Conservation (phyloP, 2,113 vertebrate species). For the Vombatus ursinus region DNA sequence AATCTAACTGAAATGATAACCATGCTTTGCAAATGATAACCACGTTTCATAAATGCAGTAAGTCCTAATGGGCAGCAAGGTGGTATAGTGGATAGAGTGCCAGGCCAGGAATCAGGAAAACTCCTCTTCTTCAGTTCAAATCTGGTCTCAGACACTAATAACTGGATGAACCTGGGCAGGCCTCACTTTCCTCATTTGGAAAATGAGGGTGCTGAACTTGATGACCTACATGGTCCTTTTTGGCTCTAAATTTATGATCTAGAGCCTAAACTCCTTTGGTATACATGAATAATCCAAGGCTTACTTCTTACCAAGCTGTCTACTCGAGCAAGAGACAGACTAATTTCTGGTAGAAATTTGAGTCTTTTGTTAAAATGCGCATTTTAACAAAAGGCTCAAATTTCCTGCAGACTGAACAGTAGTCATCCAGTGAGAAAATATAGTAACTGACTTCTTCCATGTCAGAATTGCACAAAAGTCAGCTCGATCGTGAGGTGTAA, state of each 20-base stretch:
- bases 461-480: neutral
- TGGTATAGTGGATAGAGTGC: neutral
- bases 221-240: neutral
- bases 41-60: constrained; percentile 46
- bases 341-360: neutral
- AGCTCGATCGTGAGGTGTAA: neutral
- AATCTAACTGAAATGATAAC: constrained; percentile 62
- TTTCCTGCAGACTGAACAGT: neutral
- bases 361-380: neutral
- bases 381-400: neutral
- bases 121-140: neutral
- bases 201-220: neutral
- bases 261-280: neutral
- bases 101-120: neutral
- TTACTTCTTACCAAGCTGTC: neutral
- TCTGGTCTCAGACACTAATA: neutral
- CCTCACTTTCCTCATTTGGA: neutral
- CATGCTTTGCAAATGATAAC: constrained; percentile 46
- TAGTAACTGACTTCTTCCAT: neutral
- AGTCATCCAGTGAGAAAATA: neutral
- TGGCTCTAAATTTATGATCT: neutral
- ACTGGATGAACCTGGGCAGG: neutral
- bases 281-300: neutral
- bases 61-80: constrained; percentile 49
- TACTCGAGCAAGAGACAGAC: neutral